Evolutionary conservation across 2,888 invertebrate genomes (phyloP), one percentile per base, ranked within the genome.

Genomic region (Ischnus inquisitorius): DNA sequence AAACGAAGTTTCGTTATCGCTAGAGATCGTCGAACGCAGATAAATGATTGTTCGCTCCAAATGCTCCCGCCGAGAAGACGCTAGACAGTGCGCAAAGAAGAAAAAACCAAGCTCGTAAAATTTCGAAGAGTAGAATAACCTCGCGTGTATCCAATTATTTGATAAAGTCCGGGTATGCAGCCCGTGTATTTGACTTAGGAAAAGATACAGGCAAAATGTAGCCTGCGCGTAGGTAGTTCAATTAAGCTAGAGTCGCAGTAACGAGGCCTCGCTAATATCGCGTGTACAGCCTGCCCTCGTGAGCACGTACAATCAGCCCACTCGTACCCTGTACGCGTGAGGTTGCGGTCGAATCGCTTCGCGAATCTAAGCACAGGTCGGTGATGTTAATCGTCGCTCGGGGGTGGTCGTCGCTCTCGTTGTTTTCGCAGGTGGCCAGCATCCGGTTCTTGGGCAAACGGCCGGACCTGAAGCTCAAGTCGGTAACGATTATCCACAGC

Each of bases 401-500:
- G 46, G 8, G 25, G 5, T 16, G 25, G 16, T 10, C 60, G 48
- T 77, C 64, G 51, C 0, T n/a, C 12, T 51, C 22, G 14, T 68
- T 10, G 60, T 76, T 72, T 60, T 51, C 85, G 39, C 94, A 97
- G 97, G 95, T 97, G 90, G 95, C 96, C 91, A 97, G 97, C 94
- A 97, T 97, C 89, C 96, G 96, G 90, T 95, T 97, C 90, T 95
- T 97, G 91, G 97, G 97, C 90, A 98, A 97, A 90, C 95, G 96
- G 87, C 95, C 96, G 86, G 96, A 97, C 94, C 95, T 96, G 93
- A 97, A 98, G 94, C 95, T 97, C 90, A 97, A 97, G 94, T 97
- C 97, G 22, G 96, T 98, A 88, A 98, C 98, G 89, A 97, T 98
- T 93, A 97, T 98, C 91, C 98, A 98, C 95, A 97, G 97, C 92